phyloP scores from a whole-genome alignment of 2,888 invertebrate species.

The Elysia crispata region DNA sequence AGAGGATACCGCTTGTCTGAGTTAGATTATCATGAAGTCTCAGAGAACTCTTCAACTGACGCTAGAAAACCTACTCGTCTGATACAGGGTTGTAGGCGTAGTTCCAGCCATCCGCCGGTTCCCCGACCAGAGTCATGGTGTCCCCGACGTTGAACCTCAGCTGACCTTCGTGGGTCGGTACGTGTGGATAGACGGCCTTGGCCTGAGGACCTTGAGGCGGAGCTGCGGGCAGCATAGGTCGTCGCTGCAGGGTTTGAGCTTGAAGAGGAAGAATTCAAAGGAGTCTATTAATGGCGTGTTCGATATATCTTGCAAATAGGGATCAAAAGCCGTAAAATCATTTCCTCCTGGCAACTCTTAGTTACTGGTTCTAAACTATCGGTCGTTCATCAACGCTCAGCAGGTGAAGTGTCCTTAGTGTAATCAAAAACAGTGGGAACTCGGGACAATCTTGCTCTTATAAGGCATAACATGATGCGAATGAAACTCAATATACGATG shows the following conservation, averaged over 20 bases:
- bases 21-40: background rate
- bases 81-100: conserved; percentile 95
- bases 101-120: conserved; percentile 96
- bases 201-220: conserved; percentile 82
- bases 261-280: background rate
- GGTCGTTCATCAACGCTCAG: no score
- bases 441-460: no score
- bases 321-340: no score
- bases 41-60: background rate
- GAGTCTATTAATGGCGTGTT: no score
- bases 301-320: no score
- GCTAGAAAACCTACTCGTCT: conserved; percentile 80
- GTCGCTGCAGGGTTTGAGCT: conserved; percentile 31
- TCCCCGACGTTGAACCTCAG: conserved; percentile 94
- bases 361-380: no score
- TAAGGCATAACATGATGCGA: no score
- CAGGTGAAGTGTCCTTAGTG: no score
- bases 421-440: no score
- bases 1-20: background rate
- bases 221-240: conserved; percentile 50
- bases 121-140: conserved; percentile 90
- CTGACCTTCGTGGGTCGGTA: conserved; percentile 92
- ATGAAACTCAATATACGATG: no score
- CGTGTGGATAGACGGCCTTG: conserved; percentile 91
- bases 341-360: no score